Conservation (phyloP, 2,888 invertebrate species). For the Pocota personata region DNA sequence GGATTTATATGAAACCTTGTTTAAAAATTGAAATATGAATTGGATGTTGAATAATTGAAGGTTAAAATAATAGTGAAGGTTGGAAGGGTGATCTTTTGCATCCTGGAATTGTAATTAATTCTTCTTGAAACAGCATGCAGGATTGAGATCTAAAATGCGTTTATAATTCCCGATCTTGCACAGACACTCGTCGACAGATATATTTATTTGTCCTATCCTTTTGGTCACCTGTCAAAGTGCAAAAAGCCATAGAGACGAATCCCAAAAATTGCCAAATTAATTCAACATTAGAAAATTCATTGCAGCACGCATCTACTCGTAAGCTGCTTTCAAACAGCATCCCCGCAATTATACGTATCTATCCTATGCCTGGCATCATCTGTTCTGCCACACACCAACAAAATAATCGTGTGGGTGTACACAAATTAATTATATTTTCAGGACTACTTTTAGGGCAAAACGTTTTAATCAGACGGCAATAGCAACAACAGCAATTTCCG, state of each 20-base stretch:
- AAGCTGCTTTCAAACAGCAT: background rate
- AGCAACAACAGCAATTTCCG: slow-evolving; percentile 63
- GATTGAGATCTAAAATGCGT: too few species aligned
- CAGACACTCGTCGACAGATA: too few species aligned
- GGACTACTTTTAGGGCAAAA: slow-evolving; percentile 28
- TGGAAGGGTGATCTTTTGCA: too few species aligned
- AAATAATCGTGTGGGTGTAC: slow-evolving; percentile 14
- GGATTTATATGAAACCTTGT: slow-evolving; percentile 58
- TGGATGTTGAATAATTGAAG: background rate
- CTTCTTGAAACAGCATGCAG: too few species aligned
- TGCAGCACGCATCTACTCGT: slow-evolving; percentile 5
- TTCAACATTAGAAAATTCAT: slow-evolving; percentile 15
- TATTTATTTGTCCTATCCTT: too few species aligned
- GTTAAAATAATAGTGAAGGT: background rate
- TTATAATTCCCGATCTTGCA: too few species aligned
- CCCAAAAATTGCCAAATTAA: slow-evolving; percentile 3
- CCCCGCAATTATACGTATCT: background rate
- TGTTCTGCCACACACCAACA: background rate
- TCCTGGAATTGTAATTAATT: too few species aligned
- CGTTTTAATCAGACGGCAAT: slow-evolving; percentile 43
- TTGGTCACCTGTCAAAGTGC: background rate
- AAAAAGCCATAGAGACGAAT: background rate
- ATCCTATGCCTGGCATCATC: background rate
- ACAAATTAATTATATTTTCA: slow-evolving; percentile 64
- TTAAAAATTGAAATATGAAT: slow-evolving; percentile 50